Percentiles rank a stretch among this genome's conserved stretches.
Evolutionary conservation across 2,888 invertebrate species (phyloP).

Genomic region (Willowsia nigromaculata): DNA sequence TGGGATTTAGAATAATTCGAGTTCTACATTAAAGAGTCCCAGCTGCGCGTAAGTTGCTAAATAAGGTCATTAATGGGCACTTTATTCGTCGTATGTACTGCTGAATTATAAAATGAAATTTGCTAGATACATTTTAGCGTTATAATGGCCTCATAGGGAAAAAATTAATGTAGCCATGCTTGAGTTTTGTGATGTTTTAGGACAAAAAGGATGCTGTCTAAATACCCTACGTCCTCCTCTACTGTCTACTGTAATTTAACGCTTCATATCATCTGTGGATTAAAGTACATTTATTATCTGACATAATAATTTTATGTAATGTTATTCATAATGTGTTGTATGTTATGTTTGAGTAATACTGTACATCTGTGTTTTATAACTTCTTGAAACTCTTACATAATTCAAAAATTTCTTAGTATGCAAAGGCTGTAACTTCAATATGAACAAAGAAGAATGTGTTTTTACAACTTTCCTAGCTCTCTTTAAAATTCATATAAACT

Average conservation of each 20-base stretch:
- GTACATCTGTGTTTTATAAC: no score
- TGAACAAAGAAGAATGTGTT: slow-evolving; percentile 6
- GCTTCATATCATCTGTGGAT: no score
- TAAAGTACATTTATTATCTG: no score
- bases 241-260: no score
- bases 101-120: not conserved
- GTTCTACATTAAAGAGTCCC: not conserved
- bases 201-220: not conserved
- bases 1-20: no score
- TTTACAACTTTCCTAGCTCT: slow-evolving; percentile 20
- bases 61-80: not conserved
- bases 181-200: not conserved
- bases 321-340: no score
- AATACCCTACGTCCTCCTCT: no score
- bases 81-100: not conserved
- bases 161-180: not conserved
- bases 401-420: no score
- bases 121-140: not conserved
- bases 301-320: no score
- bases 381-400: no score
- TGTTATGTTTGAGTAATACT: no score
- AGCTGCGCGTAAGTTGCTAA: not conserved
- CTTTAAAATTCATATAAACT: slow-evolving; percentile 11
- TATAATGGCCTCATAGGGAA: not conserved
- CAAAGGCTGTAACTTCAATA: not conserved